Evolutionary conservation across 2,113 vertebrate species (phyloP), one percentile per base, ranked within the genome.

Genomic region (Xiphophorus hellerii): DNA sequence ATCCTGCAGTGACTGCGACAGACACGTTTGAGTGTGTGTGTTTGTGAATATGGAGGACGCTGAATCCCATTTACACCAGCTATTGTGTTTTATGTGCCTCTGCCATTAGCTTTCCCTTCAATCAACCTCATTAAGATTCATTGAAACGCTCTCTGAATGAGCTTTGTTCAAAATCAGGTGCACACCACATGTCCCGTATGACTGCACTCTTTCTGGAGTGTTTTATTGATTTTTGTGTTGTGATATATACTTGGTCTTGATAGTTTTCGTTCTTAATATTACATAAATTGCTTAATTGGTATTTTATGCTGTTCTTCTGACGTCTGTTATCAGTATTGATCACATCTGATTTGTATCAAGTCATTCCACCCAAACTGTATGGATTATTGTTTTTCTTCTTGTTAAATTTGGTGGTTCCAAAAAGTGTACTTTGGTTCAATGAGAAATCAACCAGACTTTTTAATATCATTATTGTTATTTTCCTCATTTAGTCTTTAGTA

Each of bases 41-140:
- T 60, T 62, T 67, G 76, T 78, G 81, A 83, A 82, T 88, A 84
- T 83, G 74, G 77, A 82, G 73, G 65, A 76, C 0, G 48, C 22
- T 28, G 10, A 20, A 31, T 51, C 65, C 81, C 31, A 62, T 73
- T 54, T 15, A 61, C 66, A 39, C 33, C 62, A 48, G 66, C 62
- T 17, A 39, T 11, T 31, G 70, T 35, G 31, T 60, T 76, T 33
- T 74, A 69, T 20, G 3, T 28, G n/a, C 58, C 6, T 15, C 48
- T 30, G 2, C 61, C 62, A 83, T 89, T 81, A 88, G 72, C 81
- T 71, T 71, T 77, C 76, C 64, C 74, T 87, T 78, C 76, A 65
- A 81, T 83, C 84, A 80, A 74, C 72, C 78, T 88, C 83, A 80
- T 90, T 82, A 90, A 74, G 86, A 91, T 77, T 91, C 90, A 86